Evolutionary conservation across 2,113 vertebrate species (phyloP), one percentile per base, ranked within the genome.

Genomic region (Trochalopteron elliotii): DNA sequence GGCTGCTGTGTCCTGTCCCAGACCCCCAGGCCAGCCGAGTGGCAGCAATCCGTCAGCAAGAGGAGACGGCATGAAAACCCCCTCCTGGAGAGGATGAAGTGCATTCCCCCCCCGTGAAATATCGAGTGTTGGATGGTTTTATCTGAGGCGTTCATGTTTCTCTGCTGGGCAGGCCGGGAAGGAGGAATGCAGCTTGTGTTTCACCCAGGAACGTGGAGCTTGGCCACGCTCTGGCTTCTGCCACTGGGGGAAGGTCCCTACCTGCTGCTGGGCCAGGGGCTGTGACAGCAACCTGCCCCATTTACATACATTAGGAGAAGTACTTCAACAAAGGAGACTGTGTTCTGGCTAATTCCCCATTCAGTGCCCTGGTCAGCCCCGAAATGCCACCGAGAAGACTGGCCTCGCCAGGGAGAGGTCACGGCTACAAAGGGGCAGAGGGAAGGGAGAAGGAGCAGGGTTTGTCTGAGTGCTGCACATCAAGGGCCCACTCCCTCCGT

Each of bases 361-460:
- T 85, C 90, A 67, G 79, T 35, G 82, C 85, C 82, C 94, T 91
- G 89, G 81, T 69, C 89, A 79, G 87, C 78, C 82, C 93, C 15
- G 49, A 96, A 89, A 89, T 60, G 45, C 90, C 90, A 83, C 71
- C 25, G 60, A 65, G 89, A 64, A 93, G 79, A 2, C 5, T 83
- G 93, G 90, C 93, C 94, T 94, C 5, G 1, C 86, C 57, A 60
- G 37, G 49, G 76, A 92, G 86, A 89, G 96, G 96, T 95, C 96
- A 94, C 1, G 0, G 33, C 96, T 94, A 93, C 88, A 96, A 96
- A 97, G 92, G 8, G 21, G 33, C 63, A 52, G 84, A 95, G 76
- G 87, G 55, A 67, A 28, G 30, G 79, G 59, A 94, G 82, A 88
- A 93, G 68, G 65, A 94, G 85, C 2, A 0, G 85, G 87, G 18